phyloP scores from a whole-genome alignment of 2,888 invertebrate species.

The Luperina testacea region DNA sequence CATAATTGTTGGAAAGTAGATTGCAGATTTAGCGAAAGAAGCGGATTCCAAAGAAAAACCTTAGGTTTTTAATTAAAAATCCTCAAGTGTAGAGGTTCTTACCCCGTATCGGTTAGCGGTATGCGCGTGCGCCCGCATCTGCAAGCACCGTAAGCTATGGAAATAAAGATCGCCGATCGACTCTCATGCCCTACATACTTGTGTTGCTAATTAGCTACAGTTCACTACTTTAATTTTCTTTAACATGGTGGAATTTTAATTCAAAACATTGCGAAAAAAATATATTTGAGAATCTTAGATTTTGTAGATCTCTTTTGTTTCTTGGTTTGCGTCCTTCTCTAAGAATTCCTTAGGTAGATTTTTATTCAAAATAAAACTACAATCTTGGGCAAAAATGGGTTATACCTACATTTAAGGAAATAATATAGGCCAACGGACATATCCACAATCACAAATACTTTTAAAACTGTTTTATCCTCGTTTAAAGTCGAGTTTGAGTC shows the following conservation, averaged over 20 bases:
- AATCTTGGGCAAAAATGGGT: neutral
- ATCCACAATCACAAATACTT: conserved; percentile 19
- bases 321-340: too few relatives aligned
- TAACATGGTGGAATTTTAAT: neutral
- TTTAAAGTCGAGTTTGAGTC: conserved; percentile 52
- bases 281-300: neutral
- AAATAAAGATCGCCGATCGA: conserved; percentile 72
- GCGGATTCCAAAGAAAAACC: neutral
- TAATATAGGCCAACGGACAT: conserved; percentile 17
- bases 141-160: conserved; percentile 66
- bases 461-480: conserved; percentile 23
- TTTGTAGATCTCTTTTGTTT: neutral
- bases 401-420: neutral
- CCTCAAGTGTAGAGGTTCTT: conserved; percentile 71
- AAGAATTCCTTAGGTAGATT: neutral
- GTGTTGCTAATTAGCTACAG: conserved; percentile 60
- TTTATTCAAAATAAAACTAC: neutral
- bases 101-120: conserved; percentile 74
- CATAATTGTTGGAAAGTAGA: neutral
- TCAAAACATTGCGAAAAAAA: neutral
- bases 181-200: conserved; percentile 71
- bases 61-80: conserved; percentile 9
- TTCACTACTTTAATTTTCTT: conserved; percentile 39
- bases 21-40: neutral
- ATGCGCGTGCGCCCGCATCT: conserved; percentile 75